These are phyloP conservation scores for Onthophagus sagittarius DNA, from an alignment of 2,888 invertebrate species.

Conservation along the genomic window DNA sequence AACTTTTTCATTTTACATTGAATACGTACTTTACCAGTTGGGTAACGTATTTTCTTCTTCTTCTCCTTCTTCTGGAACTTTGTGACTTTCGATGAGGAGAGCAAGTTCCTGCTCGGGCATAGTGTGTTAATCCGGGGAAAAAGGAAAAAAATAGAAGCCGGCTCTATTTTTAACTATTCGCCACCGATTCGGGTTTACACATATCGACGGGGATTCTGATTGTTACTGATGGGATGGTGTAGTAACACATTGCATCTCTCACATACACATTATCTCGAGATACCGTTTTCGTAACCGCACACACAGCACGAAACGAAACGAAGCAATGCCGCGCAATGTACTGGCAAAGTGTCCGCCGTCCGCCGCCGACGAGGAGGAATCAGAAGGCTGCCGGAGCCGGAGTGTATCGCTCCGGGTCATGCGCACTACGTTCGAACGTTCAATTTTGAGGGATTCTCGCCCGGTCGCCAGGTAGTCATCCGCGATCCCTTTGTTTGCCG, in stretches of 20 bases:
- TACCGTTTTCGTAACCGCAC: neutral
- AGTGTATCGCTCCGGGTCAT: neutral
- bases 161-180: too few species aligned
- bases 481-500: neutral
- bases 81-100: neutral
- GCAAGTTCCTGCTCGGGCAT: neutral
- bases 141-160: neutral
- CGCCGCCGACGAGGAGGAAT: neutral
- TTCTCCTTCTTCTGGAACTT: neutral
- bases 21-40: neutral
- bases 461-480: neutral
- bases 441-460: neutral
- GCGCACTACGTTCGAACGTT: neutral
- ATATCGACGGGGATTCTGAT: neutral
- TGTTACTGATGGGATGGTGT: neutral
- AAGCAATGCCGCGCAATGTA: neutral
- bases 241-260: neutral
- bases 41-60: neutral
- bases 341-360: neutral
- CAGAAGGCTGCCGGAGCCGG: neutral
- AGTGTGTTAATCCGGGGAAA: neutral
- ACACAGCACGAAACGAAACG: too few species aligned
- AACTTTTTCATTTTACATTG: too few species aligned
- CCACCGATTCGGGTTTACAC: neutral
- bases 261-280: neutral